Conservation (phyloP, 2,113 vertebrate species). For the Urocolius indicus region DNA sequence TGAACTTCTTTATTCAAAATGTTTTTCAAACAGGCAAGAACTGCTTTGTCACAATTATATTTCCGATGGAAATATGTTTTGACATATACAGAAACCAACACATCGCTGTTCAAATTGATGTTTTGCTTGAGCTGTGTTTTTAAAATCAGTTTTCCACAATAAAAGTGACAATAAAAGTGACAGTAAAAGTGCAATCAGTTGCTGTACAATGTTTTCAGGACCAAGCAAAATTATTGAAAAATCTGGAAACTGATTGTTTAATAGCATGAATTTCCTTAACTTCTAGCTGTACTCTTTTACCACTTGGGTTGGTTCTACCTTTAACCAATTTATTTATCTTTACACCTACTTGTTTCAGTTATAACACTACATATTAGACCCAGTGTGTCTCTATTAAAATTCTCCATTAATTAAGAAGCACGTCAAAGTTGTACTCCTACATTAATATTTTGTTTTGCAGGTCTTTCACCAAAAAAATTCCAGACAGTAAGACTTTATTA, state of each 20-base stretch:
- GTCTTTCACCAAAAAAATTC: background rate
- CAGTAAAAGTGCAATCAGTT: too few species aligned
- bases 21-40: conserved; percentile 4
- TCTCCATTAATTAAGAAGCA: background rate
- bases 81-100: background rate
- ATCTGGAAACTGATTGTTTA: background rate
- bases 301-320: background rate
- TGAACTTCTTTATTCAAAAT: background rate
- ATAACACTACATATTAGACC: background rate
- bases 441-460: background rate
- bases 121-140: background rate
- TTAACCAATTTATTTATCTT: background rate
- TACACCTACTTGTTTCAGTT: background rate
- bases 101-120: background rate
- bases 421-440: background rate
- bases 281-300: background rate
- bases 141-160: background rate
- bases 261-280: background rate
- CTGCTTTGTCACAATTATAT: background rate
- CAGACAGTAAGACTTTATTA: background rate
- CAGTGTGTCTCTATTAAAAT: background rate
- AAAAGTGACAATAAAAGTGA: background rate
- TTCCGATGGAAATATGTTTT: background rate
- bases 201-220: background rate
- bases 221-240: background rate